A percentile compares a stretch with the other conserved stretches of the same genome.
Conservation (phyloP, 2,113 vertebrate genomes). For the Lepus americanus region DNA sequence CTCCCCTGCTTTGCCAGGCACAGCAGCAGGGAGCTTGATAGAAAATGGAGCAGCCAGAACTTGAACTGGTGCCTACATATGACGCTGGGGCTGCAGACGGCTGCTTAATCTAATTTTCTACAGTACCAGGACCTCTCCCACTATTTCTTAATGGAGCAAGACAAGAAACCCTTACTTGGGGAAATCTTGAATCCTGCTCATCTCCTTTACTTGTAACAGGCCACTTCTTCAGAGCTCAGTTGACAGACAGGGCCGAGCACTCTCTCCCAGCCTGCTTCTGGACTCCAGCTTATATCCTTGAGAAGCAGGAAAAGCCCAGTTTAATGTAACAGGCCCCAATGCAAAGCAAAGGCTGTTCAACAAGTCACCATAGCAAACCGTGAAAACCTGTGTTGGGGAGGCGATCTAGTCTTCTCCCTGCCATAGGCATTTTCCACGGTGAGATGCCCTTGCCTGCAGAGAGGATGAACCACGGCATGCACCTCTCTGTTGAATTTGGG, state of each 20-base stretch:
- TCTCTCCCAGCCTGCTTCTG: neutral
- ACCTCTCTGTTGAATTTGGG: neutral
- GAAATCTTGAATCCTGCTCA: neutral
- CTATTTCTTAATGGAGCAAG: neutral
- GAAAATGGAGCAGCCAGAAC: too few relatives aligned
- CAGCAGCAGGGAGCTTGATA: too few relatives aligned
- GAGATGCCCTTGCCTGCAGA: neutral
- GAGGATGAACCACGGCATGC: neutral
- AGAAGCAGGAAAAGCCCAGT: neutral
- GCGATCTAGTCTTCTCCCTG: neutral
- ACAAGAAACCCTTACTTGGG: neutral
- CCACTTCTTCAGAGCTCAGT: neutral
- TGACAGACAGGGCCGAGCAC: neutral
- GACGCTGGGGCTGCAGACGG: too few relatives aligned
- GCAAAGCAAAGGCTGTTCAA: neutral
- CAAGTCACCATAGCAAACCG: neutral
- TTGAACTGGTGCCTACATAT: too few relatives aligned
- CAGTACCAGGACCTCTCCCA: neutral
- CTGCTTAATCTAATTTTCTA: too few relatives aligned
- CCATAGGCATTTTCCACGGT: constrained; percentile 29
- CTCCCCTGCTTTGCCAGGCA: too few relatives aligned
- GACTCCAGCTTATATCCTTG: neutral
- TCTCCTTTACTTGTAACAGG: too few relatives aligned
- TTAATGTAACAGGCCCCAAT: neutral
- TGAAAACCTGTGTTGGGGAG: constrained; percentile 4